Conservation (phyloP, 2,797 vertebrate genomes). For the Trichosurus vulpecula region DNA sequence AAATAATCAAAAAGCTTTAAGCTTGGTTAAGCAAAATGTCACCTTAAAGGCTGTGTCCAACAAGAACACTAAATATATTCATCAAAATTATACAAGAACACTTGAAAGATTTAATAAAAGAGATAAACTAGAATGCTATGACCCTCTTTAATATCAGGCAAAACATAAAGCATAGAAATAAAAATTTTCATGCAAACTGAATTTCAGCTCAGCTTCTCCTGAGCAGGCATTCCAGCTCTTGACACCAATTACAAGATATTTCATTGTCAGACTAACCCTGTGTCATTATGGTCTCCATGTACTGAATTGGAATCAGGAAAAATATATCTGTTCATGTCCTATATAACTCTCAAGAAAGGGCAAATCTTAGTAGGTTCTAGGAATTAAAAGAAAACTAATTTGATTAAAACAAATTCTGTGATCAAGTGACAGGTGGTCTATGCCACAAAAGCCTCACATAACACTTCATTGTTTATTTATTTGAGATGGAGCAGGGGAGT, state of each 20-base stretch:
- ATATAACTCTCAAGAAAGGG: background rate
- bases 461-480: slow-evolving; percentile 71
- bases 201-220: background rate
- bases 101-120: background rate
- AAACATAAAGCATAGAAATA: background rate
- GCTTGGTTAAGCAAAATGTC: background rate
- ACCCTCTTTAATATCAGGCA: background rate
- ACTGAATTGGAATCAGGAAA: background rate
- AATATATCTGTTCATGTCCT: background rate
- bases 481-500: slow-evolving; percentile 48
- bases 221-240: background rate
- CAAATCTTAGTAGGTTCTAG: background rate
- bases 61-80: background rate
- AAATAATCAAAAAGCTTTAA: background rate
- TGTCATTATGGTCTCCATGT: background rate
- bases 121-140: background rate
- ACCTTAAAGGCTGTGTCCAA: background rate
- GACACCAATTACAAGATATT: background rate
- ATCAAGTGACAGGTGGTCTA: slow-evolving; percentile 50
- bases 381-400: slow-evolving; percentile 59
- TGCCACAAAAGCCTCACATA: slow-evolving; percentile 60
- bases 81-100: background rate
- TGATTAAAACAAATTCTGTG: slow-evolving; percentile 63
- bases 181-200: background rate
- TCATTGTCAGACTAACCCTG: background rate